phyloP scores from a whole-genome alignment of 92 coral and sea anemone genomes.

The Zoanthus sansibaricus region DNA sequence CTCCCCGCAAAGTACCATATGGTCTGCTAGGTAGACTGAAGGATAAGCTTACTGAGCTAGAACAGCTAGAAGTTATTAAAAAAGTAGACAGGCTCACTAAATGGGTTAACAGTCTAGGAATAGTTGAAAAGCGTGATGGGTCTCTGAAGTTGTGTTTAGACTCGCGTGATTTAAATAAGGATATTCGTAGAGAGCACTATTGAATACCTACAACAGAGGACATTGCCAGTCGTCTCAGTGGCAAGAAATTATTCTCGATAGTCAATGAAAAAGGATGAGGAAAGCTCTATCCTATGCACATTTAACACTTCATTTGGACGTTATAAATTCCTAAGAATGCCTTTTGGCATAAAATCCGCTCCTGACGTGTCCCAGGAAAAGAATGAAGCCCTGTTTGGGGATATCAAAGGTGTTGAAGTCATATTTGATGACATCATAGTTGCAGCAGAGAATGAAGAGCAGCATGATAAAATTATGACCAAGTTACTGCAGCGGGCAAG shows the following conservation, averaged over 20 bases:
- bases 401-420: constrained; percentile 51
- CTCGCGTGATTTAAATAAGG: not conserved
- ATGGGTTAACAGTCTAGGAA: not conserved
- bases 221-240: constrained; percentile 54
- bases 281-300: constrained; percentile 44
- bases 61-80: constrained; percentile 35
- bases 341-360: constrained; percentile 48
- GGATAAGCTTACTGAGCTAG: constrained; percentile 45
- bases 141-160: constrained; percentile 57
- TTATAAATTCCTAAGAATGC: constrained; percentile 51
- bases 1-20: constrained; percentile 52
- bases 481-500: constrained; percentile 37
- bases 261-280: constrained; percentile 58
- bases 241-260: constrained; percentile 54
- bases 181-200: constrained; percentile 50
- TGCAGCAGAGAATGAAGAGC: constrained; percentile 31
- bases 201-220: constrained; percentile 55
- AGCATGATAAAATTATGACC: constrained; percentile 43
- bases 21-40: constrained; percentile 11
- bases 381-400: constrained; percentile 46
- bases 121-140: constrained; percentile 49
- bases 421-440: constrained; percentile 53
- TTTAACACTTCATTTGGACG: constrained; percentile 58
- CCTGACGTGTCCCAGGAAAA: constrained; percentile 55
- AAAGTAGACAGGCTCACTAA: constrained; percentile 60